phyloP scores from a whole-genome alignment of 2,888 invertebrate species.

The Gerosis bhagava region DNA sequence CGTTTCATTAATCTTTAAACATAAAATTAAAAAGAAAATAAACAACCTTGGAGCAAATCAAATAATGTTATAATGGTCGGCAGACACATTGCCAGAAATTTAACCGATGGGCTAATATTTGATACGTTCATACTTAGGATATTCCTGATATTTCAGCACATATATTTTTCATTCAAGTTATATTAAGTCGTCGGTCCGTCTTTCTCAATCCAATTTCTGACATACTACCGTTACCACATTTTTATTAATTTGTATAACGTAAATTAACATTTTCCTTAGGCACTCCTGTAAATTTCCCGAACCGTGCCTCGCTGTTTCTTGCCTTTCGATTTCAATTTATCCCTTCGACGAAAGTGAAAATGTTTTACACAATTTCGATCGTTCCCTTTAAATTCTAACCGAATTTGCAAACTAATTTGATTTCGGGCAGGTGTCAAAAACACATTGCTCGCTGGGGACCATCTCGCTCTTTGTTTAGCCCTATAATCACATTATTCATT shows the following conservation, averaged over 20 bases:
- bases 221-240: background rate
- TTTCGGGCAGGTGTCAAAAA: conserved; percentile 32
- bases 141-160: too few relatives aligned
- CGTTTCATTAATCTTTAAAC: too few relatives aligned
- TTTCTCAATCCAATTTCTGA: too few relatives aligned
- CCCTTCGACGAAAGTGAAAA: conserved; percentile 2
- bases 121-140: too few relatives aligned
- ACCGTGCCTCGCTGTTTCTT: conserved; percentile 1
- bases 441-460: conserved; percentile 20
- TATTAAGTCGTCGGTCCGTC: too few relatives aligned
- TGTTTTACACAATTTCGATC: conserved; percentile 11
- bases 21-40: too few relatives aligned
- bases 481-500: conserved; percentile 24
- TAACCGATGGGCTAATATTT: too few relatives aligned
- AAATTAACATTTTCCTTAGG: conserved; percentile 6
- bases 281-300: conserved; percentile 11
- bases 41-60: too few relatives aligned
- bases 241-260: background rate
- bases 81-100: too few relatives aligned
- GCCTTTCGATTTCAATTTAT: conserved; percentile 11
- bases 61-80: too few relatives aligned
- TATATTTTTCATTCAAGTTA: too few relatives aligned
- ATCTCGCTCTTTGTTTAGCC: conserved; percentile 4
- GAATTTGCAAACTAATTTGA: conserved; percentile 28
- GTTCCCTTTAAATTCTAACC: conserved; percentile 16